Conservation (phyloP, 2,113 vertebrate genomes). For the Pomatostomus ruficeps region DNA sequence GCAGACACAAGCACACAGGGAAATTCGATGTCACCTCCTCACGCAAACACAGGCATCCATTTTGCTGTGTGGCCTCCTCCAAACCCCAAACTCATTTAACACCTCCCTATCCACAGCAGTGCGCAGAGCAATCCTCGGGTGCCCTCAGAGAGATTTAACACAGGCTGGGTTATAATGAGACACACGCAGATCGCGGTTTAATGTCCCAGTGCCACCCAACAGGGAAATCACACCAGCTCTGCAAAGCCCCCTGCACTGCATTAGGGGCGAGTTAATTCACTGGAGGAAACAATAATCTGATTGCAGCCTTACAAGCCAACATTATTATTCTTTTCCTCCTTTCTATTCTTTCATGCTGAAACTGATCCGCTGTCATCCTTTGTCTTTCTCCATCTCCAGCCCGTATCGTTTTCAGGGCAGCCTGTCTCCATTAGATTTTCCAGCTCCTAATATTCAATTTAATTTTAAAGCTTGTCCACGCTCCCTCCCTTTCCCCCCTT, state of each 20-base stretch:
- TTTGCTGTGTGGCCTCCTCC: not conserved
- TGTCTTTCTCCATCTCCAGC: conserved; percentile 17
- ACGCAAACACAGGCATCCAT: not conserved
- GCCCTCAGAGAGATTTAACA: not conserved
- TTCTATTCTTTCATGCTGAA: conserved; percentile 52
- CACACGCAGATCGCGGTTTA: not conserved
- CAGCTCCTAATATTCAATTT: conserved; percentile 62
- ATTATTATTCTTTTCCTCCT: conserved; percentile 53
- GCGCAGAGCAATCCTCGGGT: not conserved
- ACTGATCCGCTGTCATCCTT: conserved; percentile 40
- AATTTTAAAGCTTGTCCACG: conserved; percentile 24
- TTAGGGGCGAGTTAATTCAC: conserved; percentile 39
- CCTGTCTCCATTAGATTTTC: conserved; percentile 48
- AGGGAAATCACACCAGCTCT: not conserved
- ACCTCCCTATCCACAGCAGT: not conserved
- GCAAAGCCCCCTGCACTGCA: not conserved
- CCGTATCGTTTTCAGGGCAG: not conserved
- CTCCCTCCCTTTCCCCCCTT: not conserved
- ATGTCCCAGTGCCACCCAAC: not conserved
- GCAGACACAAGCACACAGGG: accelerated
- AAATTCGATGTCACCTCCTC: not conserved
- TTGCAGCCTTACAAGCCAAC: conserved; percentile 25
- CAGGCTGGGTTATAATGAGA: not conserved
- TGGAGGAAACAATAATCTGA: conserved; percentile 49
- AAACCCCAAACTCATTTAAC: not conserved